Percentiles rank a stretch among this genome's conserved stretches.
phyloP scores from a whole-genome alignment of 2,888 invertebrate species.

The Thymelicus acteon region DNA sequence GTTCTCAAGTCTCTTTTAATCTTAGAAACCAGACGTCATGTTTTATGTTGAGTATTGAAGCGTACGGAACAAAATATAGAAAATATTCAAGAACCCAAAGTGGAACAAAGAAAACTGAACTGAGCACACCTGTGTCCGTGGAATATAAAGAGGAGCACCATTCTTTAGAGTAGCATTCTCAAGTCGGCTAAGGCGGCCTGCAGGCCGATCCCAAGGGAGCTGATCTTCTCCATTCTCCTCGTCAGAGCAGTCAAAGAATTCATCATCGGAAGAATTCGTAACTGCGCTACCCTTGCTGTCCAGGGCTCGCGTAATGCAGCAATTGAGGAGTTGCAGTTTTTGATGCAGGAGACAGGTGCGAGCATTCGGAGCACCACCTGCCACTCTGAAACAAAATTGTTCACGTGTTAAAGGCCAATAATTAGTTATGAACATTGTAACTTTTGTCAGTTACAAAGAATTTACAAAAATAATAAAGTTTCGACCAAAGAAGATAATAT shows the following conservation, averaged over 20 bases:
- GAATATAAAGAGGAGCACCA: conserved; percentile 73
- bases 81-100: not conserved
- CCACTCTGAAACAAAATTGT: conserved; percentile 83
- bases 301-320: conserved; percentile 88
- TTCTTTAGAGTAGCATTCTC: conserved; percentile 69
- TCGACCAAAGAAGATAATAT: too few species aligned
- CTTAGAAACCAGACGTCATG: not conserved
- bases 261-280: conserved; percentile 83
- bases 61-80: not conserved
- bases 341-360: conserved; percentile 96
- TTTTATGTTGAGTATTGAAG: too few species aligned
- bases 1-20: not conserved
- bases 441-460: too few species aligned
- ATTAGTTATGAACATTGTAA: too few species aligned
- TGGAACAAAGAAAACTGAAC: not conserved
- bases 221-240: conserved; percentile 82
- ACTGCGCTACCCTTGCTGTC: conserved; percentile 75
- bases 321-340: conserved; percentile 95
- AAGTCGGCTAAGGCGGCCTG: conserved; percentile 68
- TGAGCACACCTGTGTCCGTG: conserved; percentile 70
- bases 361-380: conserved; percentile 93
- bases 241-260: conserved; percentile 92
- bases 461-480: too few species aligned
- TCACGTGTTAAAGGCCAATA: too few species aligned
- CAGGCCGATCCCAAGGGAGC: conserved; percentile 71